Conservation (phyloP, 2,113 vertebrate species). For the Hippocampus barbouri region DNA sequence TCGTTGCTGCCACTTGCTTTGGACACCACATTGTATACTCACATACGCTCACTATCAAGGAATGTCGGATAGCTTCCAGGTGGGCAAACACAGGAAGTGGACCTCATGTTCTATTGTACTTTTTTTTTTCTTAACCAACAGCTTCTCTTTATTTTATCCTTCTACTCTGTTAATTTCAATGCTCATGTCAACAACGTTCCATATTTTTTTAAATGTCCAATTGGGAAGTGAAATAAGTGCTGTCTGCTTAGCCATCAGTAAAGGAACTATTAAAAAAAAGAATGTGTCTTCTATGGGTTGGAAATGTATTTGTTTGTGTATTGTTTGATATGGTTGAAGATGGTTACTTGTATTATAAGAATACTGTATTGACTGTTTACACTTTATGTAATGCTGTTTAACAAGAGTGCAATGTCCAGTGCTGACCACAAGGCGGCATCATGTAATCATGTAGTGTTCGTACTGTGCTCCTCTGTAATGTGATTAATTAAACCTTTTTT, state of each 20-base stretch:
- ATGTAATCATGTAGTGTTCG: conserved; percentile 16
- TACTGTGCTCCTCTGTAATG: background rate
- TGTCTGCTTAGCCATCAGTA: background rate
- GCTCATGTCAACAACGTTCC: background rate
- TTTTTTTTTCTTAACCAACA: background rate
- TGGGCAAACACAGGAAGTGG: background rate
- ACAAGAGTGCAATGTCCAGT: conserved; percentile 11
- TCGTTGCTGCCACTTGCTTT: conserved; percentile 10
- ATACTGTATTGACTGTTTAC: background rate
- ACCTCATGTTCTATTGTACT: background rate
- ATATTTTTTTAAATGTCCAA: background rate
- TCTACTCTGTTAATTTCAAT: background rate
- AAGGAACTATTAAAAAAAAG: background rate
- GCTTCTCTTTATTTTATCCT: background rate
- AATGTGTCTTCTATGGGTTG: conserved; percentile 1
- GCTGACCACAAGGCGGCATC: conserved; percentile 54
- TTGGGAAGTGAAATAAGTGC: background rate
- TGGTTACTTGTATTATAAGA: background rate
- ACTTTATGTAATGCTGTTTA: background rate
- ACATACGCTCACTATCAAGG: background rate
- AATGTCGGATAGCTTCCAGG: background rate
- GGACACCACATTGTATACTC: background rate
- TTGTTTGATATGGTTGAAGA: background rate
- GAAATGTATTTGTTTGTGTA: conserved; percentile 13
- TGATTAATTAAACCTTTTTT: background rate